A percentile compares a stretch with the other conserved stretches of the same genome.
phyloP scores from a whole-genome alignment of 2,113 vertebrate species.

The Psittacus erithacus region DNA sequence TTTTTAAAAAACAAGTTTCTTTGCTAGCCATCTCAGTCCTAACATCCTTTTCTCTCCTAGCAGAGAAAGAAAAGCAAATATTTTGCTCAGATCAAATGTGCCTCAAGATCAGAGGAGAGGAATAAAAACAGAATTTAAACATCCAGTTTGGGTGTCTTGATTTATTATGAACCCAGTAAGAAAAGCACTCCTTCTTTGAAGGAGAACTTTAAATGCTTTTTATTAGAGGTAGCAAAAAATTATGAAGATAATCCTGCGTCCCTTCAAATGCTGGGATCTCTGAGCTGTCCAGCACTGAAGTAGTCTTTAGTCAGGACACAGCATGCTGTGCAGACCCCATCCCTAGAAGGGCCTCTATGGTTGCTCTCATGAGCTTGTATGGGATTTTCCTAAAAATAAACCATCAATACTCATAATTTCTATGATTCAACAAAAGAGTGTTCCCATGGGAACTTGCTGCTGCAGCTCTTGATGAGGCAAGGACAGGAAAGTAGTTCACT shows the following conservation, averaged over 20 bases:
- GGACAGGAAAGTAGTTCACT: neutral
- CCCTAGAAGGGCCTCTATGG: fast-evolving
- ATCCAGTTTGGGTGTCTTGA: neutral
- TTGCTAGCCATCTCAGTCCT: neutral
- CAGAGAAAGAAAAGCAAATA: neutral
- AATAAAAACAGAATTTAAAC: neutral
- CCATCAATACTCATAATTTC: neutral
- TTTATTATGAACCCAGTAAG: neutral
- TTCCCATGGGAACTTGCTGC: neutral
- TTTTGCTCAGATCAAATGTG: neutral
- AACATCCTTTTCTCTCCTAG: neutral
- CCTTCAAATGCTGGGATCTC: neutral
- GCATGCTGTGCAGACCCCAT: fast-evolving
- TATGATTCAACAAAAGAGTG: neutral
- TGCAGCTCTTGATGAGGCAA: neutral
- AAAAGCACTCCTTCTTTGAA: neutral
- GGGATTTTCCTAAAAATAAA: neutral
- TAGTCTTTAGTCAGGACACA: neutral
- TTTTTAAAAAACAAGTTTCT: neutral
- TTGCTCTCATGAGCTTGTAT: neutral
- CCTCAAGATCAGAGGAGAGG: neutral
- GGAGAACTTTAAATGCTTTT: neutral
- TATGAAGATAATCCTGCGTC: neutral
- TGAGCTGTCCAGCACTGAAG: neutral
- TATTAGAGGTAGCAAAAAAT: neutral